Conservation (phyloP, 2,113 vertebrate genomes). For the Peucedramus taeniatus region DNA sequence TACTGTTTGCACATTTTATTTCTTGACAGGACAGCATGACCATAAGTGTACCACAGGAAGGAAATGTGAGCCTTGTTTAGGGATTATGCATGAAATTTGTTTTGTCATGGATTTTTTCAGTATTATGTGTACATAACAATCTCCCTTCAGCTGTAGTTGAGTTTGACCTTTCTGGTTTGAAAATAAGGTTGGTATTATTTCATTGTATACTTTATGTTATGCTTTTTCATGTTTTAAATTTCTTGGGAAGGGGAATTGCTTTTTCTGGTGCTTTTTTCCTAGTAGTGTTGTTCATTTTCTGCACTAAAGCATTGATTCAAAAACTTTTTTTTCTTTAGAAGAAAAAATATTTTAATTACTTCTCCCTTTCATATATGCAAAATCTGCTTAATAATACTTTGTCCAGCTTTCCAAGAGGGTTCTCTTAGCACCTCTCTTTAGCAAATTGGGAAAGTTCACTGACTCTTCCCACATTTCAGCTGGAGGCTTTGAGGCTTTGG, state of each 20-base stretch:
- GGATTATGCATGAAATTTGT: not conserved
- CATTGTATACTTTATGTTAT: not conserved
- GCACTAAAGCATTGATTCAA: not conserved
- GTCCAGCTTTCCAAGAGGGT: not conserved
- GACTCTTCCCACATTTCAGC: not conserved
- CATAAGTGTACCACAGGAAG: not conserved
- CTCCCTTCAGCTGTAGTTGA: not conserved
- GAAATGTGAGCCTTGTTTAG: not conserved
- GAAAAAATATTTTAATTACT: not conserved
- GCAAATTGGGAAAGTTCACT: not conserved
- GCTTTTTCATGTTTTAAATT: not conserved
- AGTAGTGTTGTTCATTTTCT: not conserved
- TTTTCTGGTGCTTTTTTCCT: not conserved
- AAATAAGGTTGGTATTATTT: not conserved
- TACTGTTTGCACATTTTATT: not conserved
- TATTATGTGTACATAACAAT: not conserved
- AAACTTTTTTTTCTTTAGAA: not conserved
- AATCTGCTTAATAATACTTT: not conserved
- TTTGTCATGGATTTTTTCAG: not conserved
- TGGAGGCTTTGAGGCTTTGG: not conserved
- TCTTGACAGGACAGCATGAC: not conserved
- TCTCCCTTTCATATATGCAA: not conserved
- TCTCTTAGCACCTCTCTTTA: not conserved
- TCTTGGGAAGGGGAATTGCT: not conserved
- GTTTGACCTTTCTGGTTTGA: not conserved